Evolutionary conservation across 1,140 invertebrate genomes (phyloP), one percentile per base, ranked within the genome.

Genomic region (Nasonia vitripennis): DNA sequence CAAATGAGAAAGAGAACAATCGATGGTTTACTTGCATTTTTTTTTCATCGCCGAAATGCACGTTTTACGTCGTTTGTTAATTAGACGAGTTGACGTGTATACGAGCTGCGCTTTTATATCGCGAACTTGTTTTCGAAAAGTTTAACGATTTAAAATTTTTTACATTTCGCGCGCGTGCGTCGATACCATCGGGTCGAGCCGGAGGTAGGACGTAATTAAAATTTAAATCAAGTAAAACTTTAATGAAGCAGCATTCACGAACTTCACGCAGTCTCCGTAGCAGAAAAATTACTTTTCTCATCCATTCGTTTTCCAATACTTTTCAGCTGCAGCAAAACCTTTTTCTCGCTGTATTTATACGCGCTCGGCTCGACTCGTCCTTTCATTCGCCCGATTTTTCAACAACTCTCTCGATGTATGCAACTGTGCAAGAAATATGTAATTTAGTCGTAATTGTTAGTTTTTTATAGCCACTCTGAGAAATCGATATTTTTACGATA

Each of bases 1-100:
- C 34, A 81, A 85, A 85, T 81, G 71, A 75, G 23, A 80, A 80
- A 17, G 14, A 51, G 20, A 71, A 67, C 62, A 73, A 71, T 78
- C 23, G 62, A 70, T 73, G 37, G 31, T 41, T 37, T 37, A 10
- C n/a, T 45, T 45, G 10, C 20, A 2, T 31, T 62, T 55, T 55
- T 14, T 62, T 17, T 55, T 55, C 14, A 14, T 55, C 14, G 55
- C 55, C 55, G 55, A 62, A 62, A 62, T 62, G 6, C 1, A 45
- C 20, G 20, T 14, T n/a, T 17, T 17, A 55, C 12, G 51, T 55
- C 12, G 51, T 55, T 55, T 55, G 51, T n/a, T 62, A 62, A n/a
- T n/a, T 62, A 62, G 17, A n/a, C n/a, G 55, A n/a, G 14, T n/a
- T 20, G 20, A 37, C 17, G 51, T 55, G 51, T 51, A 14, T 10